These are phyloP conservation scores for Tokudaia muenninki DNA, from an alignment of 2,797 vertebrate species.

Conservation along the genomic window DNA sequence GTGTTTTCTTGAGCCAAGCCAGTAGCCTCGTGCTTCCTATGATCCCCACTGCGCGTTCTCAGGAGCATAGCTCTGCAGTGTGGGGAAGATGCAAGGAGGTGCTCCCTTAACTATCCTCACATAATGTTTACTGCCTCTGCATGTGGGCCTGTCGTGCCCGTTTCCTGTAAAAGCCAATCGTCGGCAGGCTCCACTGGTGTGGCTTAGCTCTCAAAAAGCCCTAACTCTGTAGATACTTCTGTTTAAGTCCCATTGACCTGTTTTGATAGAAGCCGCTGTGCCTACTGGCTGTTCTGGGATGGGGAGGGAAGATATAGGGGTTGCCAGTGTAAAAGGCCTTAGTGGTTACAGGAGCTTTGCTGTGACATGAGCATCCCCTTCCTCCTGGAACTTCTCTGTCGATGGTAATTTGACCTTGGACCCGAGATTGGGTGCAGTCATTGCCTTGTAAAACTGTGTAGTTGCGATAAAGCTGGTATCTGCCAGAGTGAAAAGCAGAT, in stretches of 20 bases:
- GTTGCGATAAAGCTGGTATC: not conserved
- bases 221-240: not conserved
- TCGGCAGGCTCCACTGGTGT: not conserved
- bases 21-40: not conserved
- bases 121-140: not conserved
- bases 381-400: slow-evolving; percentile 36
- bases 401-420: slow-evolving; percentile 50
- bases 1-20: not conserved
- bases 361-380: not conserved
- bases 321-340: not conserved
- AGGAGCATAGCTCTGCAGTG: not conserved
- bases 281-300: too few species aligned
- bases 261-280: not conserved
- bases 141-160: accelerated
- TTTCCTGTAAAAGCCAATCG: not conserved
- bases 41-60: not conserved
- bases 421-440: not conserved
- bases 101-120: not conserved
- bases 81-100: not conserved
- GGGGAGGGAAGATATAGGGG: not conserved
- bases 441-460: not conserved
- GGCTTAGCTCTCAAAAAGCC: not conserved
- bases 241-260: not conserved
- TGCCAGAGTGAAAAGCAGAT: not conserved
- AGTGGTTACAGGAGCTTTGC: slow-evolving; percentile 21